Conservation (phyloP, 2,113 vertebrate genomes). For the Archilochus colubris region DNA sequence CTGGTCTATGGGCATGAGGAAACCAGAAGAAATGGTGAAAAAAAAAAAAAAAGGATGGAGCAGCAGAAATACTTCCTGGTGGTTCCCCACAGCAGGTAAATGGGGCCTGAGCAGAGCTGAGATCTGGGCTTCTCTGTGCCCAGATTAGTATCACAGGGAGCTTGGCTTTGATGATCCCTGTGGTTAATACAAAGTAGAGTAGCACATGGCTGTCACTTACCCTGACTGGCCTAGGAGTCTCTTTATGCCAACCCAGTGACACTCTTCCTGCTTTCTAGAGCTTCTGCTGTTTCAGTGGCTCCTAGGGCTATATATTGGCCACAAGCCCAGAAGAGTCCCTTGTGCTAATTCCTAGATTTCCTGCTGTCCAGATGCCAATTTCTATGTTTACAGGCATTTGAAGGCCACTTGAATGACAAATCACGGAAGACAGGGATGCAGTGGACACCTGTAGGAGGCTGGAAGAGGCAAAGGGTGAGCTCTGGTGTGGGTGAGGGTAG, state of each 20-base stretch:
- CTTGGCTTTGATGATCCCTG: neutral
- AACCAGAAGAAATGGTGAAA: neutral
- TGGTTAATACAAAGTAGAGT: neutral
- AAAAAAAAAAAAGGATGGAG: fast-evolving
- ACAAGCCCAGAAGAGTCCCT: slow-evolving; percentile 45
- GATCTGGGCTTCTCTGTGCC: neutral
- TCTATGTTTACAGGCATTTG: slow-evolving; percentile 22
- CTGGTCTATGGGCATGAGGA: neutral
- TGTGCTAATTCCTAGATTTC: slow-evolving; percentile 60
- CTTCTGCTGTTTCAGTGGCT: slow-evolving; percentile 39
- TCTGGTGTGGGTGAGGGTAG: neutral
- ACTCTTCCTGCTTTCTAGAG: slow-evolving; percentile 14
- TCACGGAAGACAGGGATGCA: neutral
- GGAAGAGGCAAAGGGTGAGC: neutral
- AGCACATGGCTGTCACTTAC: neutral
- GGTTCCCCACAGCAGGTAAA: neutral
- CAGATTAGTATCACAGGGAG: neutral
- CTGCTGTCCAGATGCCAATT: slow-evolving; percentile 54
- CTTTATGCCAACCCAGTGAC: slow-evolving; percentile 14
- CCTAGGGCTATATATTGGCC: slow-evolving; percentile 32
- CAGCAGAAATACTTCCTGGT: neutral
- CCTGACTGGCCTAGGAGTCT: neutral
- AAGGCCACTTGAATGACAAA: slow-evolving; percentile 1
- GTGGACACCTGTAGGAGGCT: neutral
- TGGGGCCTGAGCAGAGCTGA: neutral